Conservation (phyloP, 35 echinoderm and acorn worm species). For the Diadema setosum region DNA sequence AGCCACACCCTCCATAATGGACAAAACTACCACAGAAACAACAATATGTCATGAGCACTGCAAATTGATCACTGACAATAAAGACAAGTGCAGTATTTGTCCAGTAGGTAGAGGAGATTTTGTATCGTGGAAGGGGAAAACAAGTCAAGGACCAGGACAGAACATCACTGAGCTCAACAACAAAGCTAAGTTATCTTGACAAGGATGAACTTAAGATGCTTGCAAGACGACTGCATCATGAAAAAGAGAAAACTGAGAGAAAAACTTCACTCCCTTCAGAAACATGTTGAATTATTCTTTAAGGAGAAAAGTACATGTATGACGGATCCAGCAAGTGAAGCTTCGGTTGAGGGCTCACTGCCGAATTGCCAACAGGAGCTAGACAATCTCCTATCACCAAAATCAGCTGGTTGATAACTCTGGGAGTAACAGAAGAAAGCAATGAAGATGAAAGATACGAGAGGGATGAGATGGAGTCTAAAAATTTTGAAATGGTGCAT, state of each 20-base stretch:
- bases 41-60: too few relatives aligned
- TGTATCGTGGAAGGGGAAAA: not conserved
- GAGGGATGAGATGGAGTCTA: not conserved
- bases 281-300: not conserved
- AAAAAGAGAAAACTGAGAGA: not conserved
- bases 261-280: not conserved
- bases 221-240: not conserved
- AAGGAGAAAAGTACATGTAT: not conserved
- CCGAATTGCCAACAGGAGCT: not conserved
- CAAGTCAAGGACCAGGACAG: not conserved
- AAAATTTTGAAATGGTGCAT: not conserved
- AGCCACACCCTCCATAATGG: not conserved
- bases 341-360: not conserved
- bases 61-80: too few relatives aligned
- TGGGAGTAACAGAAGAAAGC: not conserved
- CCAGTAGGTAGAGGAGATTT: not conserved
- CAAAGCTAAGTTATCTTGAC: not conserved
- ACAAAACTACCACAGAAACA: not conserved
- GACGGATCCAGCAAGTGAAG: not conserved
- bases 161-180: not conserved
- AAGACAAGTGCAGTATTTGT: too few relatives aligned
- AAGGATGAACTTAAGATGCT: not conserved
- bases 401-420: not conserved
- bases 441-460: not conserved
- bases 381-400: not conserved